phyloP scores from a whole-genome alignment of 2,797 vertebrate genomes.

The Ciconia nigra region DNA sequence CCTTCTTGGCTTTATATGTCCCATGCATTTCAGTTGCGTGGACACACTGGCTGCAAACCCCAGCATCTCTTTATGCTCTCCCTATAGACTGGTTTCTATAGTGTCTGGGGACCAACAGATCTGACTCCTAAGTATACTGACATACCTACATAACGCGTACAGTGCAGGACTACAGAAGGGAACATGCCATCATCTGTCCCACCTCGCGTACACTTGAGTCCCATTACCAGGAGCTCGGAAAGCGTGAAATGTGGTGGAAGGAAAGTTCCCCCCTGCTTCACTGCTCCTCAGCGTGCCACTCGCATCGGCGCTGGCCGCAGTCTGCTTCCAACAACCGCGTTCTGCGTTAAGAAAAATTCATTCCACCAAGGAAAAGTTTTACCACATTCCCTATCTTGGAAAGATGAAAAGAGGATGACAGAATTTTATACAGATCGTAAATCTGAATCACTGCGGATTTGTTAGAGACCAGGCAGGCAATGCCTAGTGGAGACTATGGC shows the following conservation, averaged over 20 bases:
- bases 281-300: neutral
- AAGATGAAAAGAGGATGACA: neutral
- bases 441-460: neutral
- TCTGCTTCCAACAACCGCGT: rapidly evolving
- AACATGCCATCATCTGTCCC: neutral
- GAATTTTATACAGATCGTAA: neutral
- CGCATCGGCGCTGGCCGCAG: neutral
- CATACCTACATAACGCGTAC: rapidly evolving
- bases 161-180: too few species aligned
- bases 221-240: neutral
- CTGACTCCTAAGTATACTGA: neutral
- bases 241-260: rapidly evolving
- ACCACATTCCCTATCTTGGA: neutral
- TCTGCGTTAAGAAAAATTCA: neutral
- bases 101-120: rapidly evolving
- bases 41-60: neutral
- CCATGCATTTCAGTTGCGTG: neutral
- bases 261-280: neutral
- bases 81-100: neutral
- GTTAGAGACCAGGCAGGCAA: neutral
- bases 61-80: neutral
- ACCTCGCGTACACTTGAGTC: neutral
- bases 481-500: neutral
- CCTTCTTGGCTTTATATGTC: neutral
- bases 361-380: neutral